Evolutionary conservation across 2,888 invertebrate genomes (phyloP), one percentile per base, ranked within the genome.

Genomic region (Willowsia nigromaculata): DNA sequence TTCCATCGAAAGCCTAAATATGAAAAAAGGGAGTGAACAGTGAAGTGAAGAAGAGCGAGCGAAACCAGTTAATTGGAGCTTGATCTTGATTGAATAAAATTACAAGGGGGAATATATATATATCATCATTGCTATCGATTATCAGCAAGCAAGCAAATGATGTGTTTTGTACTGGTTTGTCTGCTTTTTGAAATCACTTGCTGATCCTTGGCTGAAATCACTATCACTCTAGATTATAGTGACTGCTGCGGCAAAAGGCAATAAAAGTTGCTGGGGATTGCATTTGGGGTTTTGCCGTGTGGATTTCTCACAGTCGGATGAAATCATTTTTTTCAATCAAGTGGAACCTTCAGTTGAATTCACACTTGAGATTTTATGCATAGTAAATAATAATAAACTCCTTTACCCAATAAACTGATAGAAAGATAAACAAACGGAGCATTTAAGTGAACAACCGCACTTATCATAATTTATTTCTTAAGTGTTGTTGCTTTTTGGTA

Each of bases 81-180:
- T 83, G 88, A 88, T 88, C 84, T 88, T 84, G 88, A 88, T 88
- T 88, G 88, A 88, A 88, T 88, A 88, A 88, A 88, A 83, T 82
- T 88, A 82, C 82, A 82, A 83, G 76, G 88, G 74, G 81, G 82
- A 88, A 82, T 62, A 25, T 80, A 33, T n/a, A n/a, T 80, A 40
- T 80, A 86, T 86, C 80, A 82, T 83, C 88, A 88, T 88, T 74
- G 59, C 62, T 82, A 88, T 88, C 82, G 88, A 88, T 88, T 88
- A 88, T 82, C 81, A 81, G 74, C 59, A 87, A 81, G 65, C 33
- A 18, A 88, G 88, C 88, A 88, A 88, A 88, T 82, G 82, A 82
- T 82, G 82, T 62, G 88, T 88, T 88, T 88, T 82, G 88, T 88
- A 88, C 88, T 86, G 86, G 86, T 86, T 86, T 86, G 86, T 86